phyloP scores from a whole-genome alignment of 2,888 invertebrate species.

The Acronicta aceris region DNA sequence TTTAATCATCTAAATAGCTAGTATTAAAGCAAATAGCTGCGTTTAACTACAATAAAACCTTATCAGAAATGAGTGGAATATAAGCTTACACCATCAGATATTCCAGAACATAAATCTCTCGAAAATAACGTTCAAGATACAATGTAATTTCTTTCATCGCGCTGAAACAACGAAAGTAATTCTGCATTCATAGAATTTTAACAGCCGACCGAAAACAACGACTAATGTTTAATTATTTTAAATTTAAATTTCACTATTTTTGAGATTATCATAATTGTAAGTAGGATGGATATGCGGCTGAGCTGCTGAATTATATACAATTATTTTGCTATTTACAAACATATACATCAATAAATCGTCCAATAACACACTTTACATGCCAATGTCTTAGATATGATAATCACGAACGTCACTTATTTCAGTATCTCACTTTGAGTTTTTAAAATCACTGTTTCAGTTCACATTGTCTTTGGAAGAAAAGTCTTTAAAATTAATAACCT shows the following conservation, averaged over 20 bases:
- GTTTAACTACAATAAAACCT: slow-evolving; percentile 36
- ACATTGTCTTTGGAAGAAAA: slow-evolving; percentile 33
- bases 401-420: slow-evolving; percentile 52
- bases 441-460: slow-evolving; percentile 47
- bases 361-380: slow-evolving; percentile 55
- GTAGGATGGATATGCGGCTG: slow-evolving; percentile 86
- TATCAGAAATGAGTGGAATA: slow-evolving; percentile 16
- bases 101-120: slow-evolving; percentile 39
- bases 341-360: slow-evolving; percentile 71
- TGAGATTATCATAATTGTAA: slow-evolving; percentile 71
- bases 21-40: slow-evolving; percentile 37
- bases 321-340: slow-evolving; percentile 73
- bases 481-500: slow-evolving; percentile 54
- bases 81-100: slow-evolving; percentile 24
- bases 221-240: slow-evolving; percentile 58
- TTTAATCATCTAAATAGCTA: slow-evolving; percentile 34
- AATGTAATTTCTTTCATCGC: slow-evolving; percentile 30
- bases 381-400: slow-evolving; percentile 64
- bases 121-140: slow-evolving; percentile 27
- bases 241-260: slow-evolving; percentile 61
- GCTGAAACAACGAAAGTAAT: slow-evolving; percentile 22
- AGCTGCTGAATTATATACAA: slow-evolving; percentile 75
- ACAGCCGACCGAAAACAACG: slow-evolving; percentile 57
- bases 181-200: slow-evolving; percentile 39
- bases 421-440: slow-evolving; percentile 43